Conservation (phyloP, 2,113 vertebrate genomes). For the Ibidorhyncha struthersii region DNA sequence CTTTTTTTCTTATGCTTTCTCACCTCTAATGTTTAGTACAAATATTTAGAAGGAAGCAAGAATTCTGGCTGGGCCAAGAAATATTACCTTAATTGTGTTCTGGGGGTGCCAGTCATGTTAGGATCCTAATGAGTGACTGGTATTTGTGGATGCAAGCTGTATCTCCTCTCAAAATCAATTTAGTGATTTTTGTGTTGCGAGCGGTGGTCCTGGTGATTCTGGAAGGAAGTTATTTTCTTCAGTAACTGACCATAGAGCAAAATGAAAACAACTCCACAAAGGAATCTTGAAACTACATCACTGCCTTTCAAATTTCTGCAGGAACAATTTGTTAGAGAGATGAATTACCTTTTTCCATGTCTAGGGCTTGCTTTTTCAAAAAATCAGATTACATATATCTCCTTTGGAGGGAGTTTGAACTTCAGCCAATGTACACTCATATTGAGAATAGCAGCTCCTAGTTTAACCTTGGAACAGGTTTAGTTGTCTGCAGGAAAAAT, state of each 20-base stretch:
- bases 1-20: background rate
- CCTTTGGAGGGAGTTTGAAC: background rate
- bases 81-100: background rate
- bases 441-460: background rate
- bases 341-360: background rate
- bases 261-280: background rate
- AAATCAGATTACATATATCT: background rate
- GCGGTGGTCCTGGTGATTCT: background rate
- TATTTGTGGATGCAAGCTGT: background rate
- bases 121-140: background rate
- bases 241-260: background rate
- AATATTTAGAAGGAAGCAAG: background rate
- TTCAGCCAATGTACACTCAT: background rate
- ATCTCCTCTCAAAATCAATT: background rate
- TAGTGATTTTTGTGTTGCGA: background rate
- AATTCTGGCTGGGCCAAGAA: background rate
- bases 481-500: background rate
- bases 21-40: background rate
- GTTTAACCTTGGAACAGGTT: slow-evolving; percentile 7
- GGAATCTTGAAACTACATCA: background rate
- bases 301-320: background rate
- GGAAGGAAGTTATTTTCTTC: background rate
- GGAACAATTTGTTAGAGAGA: background rate
- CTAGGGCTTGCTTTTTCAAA: background rate
- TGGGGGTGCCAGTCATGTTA: background rate